Evolutionary conservation across 2,797 vertebrate genomes (phyloP).

Genomic region (Sebastes minor): DNA sequence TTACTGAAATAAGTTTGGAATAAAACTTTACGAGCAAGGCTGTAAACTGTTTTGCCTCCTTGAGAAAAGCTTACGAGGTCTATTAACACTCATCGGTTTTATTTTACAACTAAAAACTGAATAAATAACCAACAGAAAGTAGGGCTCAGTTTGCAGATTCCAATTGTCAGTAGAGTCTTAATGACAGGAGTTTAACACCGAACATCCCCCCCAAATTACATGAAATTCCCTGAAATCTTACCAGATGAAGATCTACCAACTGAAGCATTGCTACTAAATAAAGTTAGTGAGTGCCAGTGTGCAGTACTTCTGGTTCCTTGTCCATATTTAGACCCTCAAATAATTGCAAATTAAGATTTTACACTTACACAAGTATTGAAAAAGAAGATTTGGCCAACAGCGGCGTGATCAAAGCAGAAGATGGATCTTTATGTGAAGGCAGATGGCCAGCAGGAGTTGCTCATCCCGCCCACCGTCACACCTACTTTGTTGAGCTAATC

Average conservation of each 20-base stretch:
- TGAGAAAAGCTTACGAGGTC: not conserved
- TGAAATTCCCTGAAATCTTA: not conserved
- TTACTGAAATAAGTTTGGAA: not conserved
- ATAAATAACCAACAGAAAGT: not conserved
- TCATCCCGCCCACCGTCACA: constrained; percentile 38
- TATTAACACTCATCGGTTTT: not conserved
- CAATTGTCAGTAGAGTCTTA: not conserved
- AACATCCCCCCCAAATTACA: not conserved
- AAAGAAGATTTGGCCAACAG: not conserved
- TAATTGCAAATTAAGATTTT: not conserved
- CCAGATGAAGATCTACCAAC: not conserved
- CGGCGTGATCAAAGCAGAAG: constrained; percentile 3
- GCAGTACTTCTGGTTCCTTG: not conserved
- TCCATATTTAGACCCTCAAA: not conserved
- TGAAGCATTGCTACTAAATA: not conserved
- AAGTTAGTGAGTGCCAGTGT: not conserved
- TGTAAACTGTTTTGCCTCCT: not conserved
- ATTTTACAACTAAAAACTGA: not conserved
- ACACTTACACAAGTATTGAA: not conserved
- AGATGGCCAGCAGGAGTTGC: constrained; percentile 31
- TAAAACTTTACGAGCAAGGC: not conserved
- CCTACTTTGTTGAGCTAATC: constrained; percentile 34
- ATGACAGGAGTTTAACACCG: not conserved
- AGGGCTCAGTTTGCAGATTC: not conserved
- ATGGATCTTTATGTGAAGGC: constrained; percentile 19